Base-by-base conservation (phyloP, 2,113 vertebrate genomes). In the Uria lomvia region DNA sequence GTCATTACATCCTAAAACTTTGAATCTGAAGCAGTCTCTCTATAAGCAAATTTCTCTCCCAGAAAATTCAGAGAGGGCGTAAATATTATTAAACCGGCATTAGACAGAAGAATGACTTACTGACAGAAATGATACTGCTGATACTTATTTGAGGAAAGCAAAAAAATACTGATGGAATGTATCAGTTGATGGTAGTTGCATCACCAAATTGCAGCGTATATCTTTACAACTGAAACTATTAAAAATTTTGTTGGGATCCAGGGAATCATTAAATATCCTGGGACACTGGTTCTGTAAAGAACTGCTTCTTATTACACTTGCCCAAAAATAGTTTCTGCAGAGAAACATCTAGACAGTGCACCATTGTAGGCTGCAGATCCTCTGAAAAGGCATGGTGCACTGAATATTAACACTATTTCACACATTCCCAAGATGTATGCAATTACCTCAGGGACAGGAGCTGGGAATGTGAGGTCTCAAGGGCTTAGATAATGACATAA, bases 401-500 rank as follows among this genome's bases (percentile, higher is more conserved):
- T 90, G 97, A 98, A 98, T 98, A 97, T 97, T 97, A 98, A 97
- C 94, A 88, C 67, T 89, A 93, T 96, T 98, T 98, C 97, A 95
- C 95, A 97, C 96, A 97, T 96, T 97, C 98, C 98, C 98, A 97
- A 98, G 97, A 98, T 96, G 95, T 88, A 91, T 93, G 96, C 98
- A 98, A 98, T 98, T 98, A 98, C 97, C 97, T 97, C 88, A 20
- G 96, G 98, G 98, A 98, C 92, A 97, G 84, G 79, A 97, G 88
- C 93, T 71, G 90, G 97, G 97, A 98, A 97, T 97, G 96, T 80
- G 88, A 98, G 98, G 98, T 98, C 98, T 98, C 96, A 40, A 96
- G 98, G 97, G 98, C 97, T 98, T 96, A 97, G 96, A 97, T 98
- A 98, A 98, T 98, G 97, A 98, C 98, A 98, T 98, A 98, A 99